A percentile compares a stretch with the other conserved stretches of the same genome.
Conservation (phyloP, 2,888 invertebrate species). For the Melinaea menophilus region DNA sequence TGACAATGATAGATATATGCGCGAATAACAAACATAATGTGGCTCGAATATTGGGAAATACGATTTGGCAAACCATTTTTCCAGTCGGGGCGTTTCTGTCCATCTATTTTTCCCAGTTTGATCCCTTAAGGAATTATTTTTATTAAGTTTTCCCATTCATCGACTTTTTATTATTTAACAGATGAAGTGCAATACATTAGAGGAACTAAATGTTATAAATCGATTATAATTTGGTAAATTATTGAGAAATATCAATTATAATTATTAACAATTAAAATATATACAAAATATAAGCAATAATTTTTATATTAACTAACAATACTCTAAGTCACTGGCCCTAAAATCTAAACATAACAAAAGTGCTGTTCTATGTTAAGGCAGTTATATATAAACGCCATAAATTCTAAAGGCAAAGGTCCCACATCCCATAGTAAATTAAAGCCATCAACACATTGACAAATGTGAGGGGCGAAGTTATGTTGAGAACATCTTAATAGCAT, state of each 20-base stretch:
- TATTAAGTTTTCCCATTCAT: constrained; percentile 56
- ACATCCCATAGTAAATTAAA: constrained; percentile 56
- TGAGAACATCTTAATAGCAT: constrained; percentile 50
- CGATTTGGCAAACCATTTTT: constrained; percentile 45
- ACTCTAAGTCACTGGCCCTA: constrained; percentile 13
- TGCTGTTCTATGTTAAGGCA: constrained; percentile 10
- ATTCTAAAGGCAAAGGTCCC: constrained; percentile 32
- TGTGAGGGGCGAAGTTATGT: constrained; percentile 56
- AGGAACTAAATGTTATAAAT: constrained; percentile 27
- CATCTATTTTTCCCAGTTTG: constrained; percentile 56
- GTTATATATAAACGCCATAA: constrained; percentile 29
- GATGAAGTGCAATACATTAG: constrained; percentile 37
- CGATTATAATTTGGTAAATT: constrained; percentile 23
- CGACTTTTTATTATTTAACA: constrained; percentile 37
- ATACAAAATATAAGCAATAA: constrained; percentile 3
- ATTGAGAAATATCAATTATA: constrained; percentile 27
- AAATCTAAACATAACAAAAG: constrained; percentile 9
- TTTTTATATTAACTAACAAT: no score
- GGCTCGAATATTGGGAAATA: constrained; percentile 41
- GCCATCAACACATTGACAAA: constrained; percentile 67
- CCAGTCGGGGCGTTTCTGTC: constrained; percentile 35
- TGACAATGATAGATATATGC: constrained; percentile 52
- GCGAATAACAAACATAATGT: constrained; percentile 60
- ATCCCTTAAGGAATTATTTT: constrained; percentile 57
- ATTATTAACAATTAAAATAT: constrained; percentile 31